A percentile compares a stretch with the other conserved stretches of the same genome.
These are phyloP conservation scores for Hypena proboscidalis DNA, from an alignment of 2,888 invertebrate species.

Conservation along the genomic window DNA sequence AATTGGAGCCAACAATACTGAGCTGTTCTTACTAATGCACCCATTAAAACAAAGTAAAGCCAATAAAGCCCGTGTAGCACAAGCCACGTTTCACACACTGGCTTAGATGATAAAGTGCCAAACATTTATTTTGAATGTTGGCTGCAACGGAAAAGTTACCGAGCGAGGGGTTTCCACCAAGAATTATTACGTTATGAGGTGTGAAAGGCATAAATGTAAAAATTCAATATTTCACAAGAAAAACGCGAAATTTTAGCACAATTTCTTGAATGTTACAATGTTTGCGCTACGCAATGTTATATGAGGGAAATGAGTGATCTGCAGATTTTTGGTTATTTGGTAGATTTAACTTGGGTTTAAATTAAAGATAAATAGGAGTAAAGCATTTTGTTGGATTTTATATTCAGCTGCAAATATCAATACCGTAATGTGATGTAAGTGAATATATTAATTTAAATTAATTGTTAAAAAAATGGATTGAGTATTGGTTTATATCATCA, in stretches of 20 bases:
- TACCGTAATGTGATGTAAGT: too few species aligned
- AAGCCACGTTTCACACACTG: slow-evolving; percentile 55
- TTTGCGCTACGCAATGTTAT: slow-evolving; percentile 58
- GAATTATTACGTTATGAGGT: slow-evolving; percentile 85
- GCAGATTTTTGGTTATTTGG: slow-evolving; percentile 30
- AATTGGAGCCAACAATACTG: too few species aligned
- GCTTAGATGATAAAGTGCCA: slow-evolving; percentile 74
- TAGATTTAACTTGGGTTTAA: slow-evolving; percentile 33
- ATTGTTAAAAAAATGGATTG: too few species aligned
- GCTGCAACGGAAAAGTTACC: slow-evolving; percentile 78
- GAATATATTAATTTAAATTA: too few species aligned
- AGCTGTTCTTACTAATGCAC: neutral
- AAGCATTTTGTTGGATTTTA: too few species aligned
- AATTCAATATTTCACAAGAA: slow-evolving; percentile 81
- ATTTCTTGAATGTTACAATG: slow-evolving; percentile 65
- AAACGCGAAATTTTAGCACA: slow-evolving; percentile 71
- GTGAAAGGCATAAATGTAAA: slow-evolving; percentile 85
- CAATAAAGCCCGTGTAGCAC: slow-evolving; percentile 45
- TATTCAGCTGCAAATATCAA: too few species aligned
- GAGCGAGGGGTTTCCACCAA: slow-evolving; percentile 68
- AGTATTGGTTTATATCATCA: too few species aligned
- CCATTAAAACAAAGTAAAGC: slow-evolving; percentile 29
- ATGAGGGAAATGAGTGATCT: slow-evolving; percentile 34
- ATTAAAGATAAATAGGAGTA: too few species aligned
- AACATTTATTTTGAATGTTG: slow-evolving; percentile 83